A percentile compares a stretch with the other conserved stretches of the same genome.
Evolutionary conservation across 2,888 invertebrate genomes (phyloP).

Genomic region (Philonicus albiceps): DNA sequence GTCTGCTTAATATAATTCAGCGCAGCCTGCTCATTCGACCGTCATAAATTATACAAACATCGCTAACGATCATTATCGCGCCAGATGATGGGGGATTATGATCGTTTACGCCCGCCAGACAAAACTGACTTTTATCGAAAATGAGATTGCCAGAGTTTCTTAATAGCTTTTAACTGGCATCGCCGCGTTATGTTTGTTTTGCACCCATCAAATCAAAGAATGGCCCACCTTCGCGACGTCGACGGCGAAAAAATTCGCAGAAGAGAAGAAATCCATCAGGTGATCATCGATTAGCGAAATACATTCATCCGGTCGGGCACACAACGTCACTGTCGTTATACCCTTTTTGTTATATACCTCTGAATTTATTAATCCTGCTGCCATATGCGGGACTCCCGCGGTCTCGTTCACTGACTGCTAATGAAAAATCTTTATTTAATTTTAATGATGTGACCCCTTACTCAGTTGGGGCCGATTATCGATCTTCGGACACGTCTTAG

Average conservation of each 20-base stretch:
- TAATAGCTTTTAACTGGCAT: not conserved
- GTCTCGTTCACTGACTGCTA: not conserved
- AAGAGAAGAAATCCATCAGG: not conserved
- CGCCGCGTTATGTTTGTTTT: not conserved
- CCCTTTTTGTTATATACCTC: not conserved
- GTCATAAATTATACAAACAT: slow-evolving; percentile 27
- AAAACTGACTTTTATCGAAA: slow-evolving; percentile 8
- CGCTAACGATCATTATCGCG: slow-evolving; percentile 19
- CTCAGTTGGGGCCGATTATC: not conserved
- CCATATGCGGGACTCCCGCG: not conserved
- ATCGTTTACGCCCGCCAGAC: not conserved
- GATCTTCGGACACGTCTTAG: not conserved
- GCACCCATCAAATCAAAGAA: not conserved
- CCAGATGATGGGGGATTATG: slow-evolving; percentile 19
- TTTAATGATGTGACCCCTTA: not conserved
- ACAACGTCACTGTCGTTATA: not conserved
- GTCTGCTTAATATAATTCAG: not conserved
- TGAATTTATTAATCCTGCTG: slow-evolving; percentile 2
- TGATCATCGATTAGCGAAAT: not conserved
- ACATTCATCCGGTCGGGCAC: not conserved
- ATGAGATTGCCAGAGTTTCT: not conserved
- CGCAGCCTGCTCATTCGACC: slow-evolving; percentile 8
- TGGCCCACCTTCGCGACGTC: not conserved
- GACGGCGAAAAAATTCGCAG: not conserved
- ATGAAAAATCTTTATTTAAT: slow-evolving; percentile 13